Conservation (phyloP, 1,140 invertebrate genomes). For the Magallana angulata region DNA sequence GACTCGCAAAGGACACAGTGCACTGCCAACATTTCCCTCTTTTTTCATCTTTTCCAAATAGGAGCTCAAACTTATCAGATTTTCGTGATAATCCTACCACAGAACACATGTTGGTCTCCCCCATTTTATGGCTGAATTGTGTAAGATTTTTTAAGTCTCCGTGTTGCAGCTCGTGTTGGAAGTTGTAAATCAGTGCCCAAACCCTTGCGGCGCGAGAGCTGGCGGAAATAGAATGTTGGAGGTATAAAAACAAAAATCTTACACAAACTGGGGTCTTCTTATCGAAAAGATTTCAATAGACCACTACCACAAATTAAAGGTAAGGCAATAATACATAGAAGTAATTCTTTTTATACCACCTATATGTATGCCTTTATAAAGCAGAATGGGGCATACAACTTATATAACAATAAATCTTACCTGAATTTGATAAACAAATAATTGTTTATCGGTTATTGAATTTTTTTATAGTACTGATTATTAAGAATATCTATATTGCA, state of each 20-base stretch:
- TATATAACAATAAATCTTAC: no score
- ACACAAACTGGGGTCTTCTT: background rate
- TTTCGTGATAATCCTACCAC: slow-evolving; percentile 6
- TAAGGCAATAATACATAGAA: background rate
- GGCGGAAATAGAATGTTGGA: background rate
- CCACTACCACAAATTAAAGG: slow-evolving; percentile 11
- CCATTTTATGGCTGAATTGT: background rate
- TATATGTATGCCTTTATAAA: no score
- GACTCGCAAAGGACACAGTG: background rate
- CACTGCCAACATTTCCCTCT: background rate
- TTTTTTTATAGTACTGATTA: no score
- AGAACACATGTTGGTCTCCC: background rate
- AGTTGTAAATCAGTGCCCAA: slow-evolving; percentile 25
- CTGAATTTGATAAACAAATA: no score
- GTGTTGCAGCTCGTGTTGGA: slow-evolving; percentile 13
- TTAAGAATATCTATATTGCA: no score
- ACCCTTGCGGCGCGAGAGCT: background rate
- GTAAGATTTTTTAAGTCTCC: slow-evolving; percentile 4
- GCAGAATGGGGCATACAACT: no score
- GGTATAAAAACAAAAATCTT: slow-evolving; percentile 26
- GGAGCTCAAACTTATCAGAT: background rate
- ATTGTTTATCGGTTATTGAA: no score
- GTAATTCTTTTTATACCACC: background rate
- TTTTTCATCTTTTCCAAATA: background rate
- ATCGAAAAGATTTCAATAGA: background rate